These are phyloP conservation scores for Phaenicophaeus curvirostris DNA, from an alignment of 2,797 vertebrate genomes.

Conservation along the genomic window DNA sequence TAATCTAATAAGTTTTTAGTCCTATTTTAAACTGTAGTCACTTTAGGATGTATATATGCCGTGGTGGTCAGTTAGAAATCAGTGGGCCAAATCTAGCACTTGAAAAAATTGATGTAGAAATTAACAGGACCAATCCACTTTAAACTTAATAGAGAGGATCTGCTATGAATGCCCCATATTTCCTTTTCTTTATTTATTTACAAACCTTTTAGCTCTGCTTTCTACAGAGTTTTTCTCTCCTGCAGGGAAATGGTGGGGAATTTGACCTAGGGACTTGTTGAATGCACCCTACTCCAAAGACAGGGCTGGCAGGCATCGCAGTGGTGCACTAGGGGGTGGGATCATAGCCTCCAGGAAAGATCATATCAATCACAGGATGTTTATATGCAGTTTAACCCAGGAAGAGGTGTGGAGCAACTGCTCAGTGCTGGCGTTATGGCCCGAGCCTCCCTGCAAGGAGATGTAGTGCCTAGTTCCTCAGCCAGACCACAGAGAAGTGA, in stretches of 20 bases:
- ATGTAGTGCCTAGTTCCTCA: neutral
- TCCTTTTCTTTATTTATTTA: neutral
- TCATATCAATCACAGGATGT: accelerated
- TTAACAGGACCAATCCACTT: neutral
- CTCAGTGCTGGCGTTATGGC: accelerated
- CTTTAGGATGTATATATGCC: neutral
- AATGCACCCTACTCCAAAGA: neutral
- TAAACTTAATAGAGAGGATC: neutral
- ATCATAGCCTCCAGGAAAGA: accelerated
- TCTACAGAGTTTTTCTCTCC: neutral
- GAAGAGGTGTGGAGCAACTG: accelerated
- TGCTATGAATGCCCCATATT: neutral
- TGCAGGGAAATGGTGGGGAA: neutral
- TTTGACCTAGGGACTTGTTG: neutral
- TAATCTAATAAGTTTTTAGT: neutral
- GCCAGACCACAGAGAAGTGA: neutral
- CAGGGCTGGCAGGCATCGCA: neutral
- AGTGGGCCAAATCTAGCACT: neutral
- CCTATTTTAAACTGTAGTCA: neutral
- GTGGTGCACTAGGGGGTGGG: neutral
- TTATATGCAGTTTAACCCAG: neutral
- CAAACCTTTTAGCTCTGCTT: neutral
- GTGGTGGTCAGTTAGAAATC: neutral
- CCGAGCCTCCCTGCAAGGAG: neutral
- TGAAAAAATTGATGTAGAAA: neutral